Percentiles rank a stretch among this genome's conserved stretches.
phyloP scores from a whole-genome alignment of 2,888 invertebrate genomes.

The Tipula lateralis region DNA sequence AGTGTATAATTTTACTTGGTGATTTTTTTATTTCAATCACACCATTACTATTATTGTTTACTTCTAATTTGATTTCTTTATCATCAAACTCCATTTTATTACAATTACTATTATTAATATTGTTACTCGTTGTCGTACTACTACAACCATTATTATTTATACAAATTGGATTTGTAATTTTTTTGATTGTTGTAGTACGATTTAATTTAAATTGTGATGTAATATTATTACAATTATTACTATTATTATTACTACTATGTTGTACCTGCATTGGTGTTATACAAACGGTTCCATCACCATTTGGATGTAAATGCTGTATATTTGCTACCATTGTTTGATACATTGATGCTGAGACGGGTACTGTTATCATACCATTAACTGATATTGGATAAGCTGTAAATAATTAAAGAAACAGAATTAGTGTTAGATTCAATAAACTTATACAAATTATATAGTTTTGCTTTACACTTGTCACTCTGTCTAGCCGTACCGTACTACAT shows the following conservation, averaged over 20 bases:
- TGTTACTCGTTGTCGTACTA: conserved; percentile 71
- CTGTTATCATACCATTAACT: conserved; percentile 90
- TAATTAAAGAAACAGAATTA: conserved; percentile 34
- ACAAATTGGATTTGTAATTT: conserved; percentile 12
- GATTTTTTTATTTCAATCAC: not conserved
- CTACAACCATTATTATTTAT: conserved; percentile 72
- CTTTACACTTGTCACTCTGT: too few relatives aligned
- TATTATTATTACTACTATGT: conserved; percentile 36
- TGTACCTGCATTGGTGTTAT: conserved; percentile 80
- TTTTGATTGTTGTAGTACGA: conserved; percentile 4
- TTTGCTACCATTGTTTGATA: conserved; percentile 94
- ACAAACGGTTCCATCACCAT: conserved; percentile 74
- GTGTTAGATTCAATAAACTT: too few relatives aligned
- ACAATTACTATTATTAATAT: conserved; percentile 21
- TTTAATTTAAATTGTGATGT: conserved; percentile 19
- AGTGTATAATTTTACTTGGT: not conserved
- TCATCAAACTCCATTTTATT: not conserved
- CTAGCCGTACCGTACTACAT: too few relatives aligned
- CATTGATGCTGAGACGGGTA: conserved; percentile 91
- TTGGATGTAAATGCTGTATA: conserved; percentile 70
- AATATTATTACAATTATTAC: conserved; percentile 25
- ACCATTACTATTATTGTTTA: conserved; percentile 29
- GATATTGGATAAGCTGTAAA: conserved; percentile 60
- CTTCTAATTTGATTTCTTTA: not conserved
- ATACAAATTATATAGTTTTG: too few relatives aligned